phyloP scores from a whole-genome alignment of 2,113 vertebrate genomes.

The Dicaeum eximium region DNA sequence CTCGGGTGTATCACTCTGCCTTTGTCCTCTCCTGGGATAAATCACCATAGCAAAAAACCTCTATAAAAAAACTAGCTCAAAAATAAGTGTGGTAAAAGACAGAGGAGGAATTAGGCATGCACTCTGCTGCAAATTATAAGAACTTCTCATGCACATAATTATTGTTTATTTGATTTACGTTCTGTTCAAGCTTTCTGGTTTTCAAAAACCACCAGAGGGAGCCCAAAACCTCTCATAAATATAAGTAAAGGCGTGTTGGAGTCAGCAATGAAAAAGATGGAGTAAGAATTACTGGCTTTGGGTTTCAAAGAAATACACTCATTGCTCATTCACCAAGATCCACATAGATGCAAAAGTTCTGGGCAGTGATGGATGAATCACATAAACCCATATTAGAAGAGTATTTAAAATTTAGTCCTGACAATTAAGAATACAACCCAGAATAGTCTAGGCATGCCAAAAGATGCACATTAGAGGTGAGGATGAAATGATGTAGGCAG shows the following conservation, averaged over 20 bases:
- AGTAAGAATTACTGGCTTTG: not conserved
- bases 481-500: not conserved
- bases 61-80: not conserved
- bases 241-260: not conserved
- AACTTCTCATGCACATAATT: not conserved
- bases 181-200: not conserved
- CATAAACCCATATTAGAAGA: not conserved
- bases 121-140: not conserved
- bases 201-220: constrained; percentile 56
- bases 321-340: not conserved
- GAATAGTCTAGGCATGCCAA: not conserved
- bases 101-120: not conserved
- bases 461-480: not conserved
- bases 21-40: not conserved
- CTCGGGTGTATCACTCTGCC: not conserved
- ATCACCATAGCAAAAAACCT: not conserved
- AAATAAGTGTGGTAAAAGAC: not conserved
- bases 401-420: not conserved
- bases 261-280: not conserved
- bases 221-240: not conserved
- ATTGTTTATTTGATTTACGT: not conserved
- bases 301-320: not conserved
- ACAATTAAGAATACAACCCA: not conserved
- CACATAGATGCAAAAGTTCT: not conserved
- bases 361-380: not conserved